Percentiles rank a stretch among this genome's conserved stretches.
phyloP scores from a whole-genome alignment of 2,797 vertebrate genomes.

The Mareca penelope region DNA sequence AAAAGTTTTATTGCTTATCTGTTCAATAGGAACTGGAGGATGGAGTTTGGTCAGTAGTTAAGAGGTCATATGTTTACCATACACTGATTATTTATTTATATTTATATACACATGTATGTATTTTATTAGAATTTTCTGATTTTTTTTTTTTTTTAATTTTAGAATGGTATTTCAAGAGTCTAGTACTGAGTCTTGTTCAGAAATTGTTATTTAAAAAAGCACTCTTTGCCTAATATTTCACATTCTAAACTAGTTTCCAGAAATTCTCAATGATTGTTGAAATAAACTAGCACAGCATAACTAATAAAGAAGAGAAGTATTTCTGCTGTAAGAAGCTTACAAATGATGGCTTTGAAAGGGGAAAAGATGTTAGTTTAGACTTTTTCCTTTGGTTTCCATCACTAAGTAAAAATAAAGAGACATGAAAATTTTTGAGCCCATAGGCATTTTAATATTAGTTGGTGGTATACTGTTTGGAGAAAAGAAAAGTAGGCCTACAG shows the following conservation, averaged over 20 bases:
- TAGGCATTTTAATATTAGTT: not conserved
- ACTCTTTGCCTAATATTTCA: not conserved
- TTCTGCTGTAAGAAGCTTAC: not conserved
- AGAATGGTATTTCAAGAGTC: not conserved
- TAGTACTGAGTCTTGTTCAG: not conserved
- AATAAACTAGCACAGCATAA: not conserved
- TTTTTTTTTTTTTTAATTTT: not conserved
- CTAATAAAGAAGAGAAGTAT: not conserved
- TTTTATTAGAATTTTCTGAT: not conserved
- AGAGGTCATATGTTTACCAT: not conserved
- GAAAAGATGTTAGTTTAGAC: not conserved
- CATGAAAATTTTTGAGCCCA: not conserved
- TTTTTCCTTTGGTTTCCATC: not conserved
- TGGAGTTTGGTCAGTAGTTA: not conserved
- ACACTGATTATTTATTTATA: not conserved
- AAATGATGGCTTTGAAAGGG: not conserved
- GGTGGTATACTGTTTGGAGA: not conserved
- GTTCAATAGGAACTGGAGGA: accelerated
- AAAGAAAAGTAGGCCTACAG: not conserved
- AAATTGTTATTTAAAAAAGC: not conserved
- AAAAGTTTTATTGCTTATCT: not conserved
- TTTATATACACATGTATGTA: accelerated
- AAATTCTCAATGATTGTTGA: not conserved
- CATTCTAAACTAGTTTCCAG: not conserved
- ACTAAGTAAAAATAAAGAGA: not conserved